A percentile compares a stretch with the other conserved stretches of the same genome.
phyloP scores from a whole-genome alignment of 1,140 invertebrate genomes.

The Drosophila pseudoananassae region DNA sequence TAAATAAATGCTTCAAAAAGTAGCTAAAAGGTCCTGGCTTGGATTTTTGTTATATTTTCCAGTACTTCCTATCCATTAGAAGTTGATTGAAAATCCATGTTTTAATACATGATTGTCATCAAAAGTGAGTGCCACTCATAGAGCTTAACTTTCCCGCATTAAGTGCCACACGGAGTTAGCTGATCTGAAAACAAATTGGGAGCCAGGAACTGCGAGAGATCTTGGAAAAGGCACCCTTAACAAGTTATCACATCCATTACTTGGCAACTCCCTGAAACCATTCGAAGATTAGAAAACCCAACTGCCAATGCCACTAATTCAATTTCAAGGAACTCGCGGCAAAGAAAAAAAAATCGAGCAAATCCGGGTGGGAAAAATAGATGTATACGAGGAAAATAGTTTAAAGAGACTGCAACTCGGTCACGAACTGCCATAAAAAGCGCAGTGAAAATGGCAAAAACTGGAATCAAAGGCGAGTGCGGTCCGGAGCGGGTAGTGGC shows the following conservation, averaged over 20 bases:
- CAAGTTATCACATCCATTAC: conserved; percentile 73
- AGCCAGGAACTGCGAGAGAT: conserved; percentile 13
- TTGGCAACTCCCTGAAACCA: conserved; percentile 52
- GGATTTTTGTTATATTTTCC: too few species aligned
- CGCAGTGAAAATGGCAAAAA: conserved; percentile 57
- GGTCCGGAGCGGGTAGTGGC: not conserved
- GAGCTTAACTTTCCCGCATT: conserved; percentile 2
- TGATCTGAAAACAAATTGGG: conserved; percentile 17
- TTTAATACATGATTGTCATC: not conserved
- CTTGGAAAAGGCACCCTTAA: conserved; percentile 23
- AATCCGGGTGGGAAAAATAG: conserved; percentile 12
- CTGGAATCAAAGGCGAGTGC: conserved; percentile 6
- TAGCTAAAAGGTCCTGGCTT: not conserved
- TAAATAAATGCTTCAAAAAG: conserved; percentile 4
- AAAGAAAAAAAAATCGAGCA: conserved; percentile 34
- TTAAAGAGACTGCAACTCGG: conserved; percentile 78
- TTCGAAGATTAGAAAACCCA: conserved; percentile 57
- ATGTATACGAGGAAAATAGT: conserved; percentile 27
- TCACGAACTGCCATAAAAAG: conserved; percentile 80
- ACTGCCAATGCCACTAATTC: conserved; percentile 77
- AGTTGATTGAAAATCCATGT: not conserved
- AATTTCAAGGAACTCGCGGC: conserved; percentile 65
- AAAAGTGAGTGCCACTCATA: too few species aligned
- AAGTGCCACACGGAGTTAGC: not conserved
- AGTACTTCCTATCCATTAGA: too few species aligned